phyloP scores from a whole-genome alignment of 2,113 vertebrate species.

The Pachyramphus minor region DNA sequence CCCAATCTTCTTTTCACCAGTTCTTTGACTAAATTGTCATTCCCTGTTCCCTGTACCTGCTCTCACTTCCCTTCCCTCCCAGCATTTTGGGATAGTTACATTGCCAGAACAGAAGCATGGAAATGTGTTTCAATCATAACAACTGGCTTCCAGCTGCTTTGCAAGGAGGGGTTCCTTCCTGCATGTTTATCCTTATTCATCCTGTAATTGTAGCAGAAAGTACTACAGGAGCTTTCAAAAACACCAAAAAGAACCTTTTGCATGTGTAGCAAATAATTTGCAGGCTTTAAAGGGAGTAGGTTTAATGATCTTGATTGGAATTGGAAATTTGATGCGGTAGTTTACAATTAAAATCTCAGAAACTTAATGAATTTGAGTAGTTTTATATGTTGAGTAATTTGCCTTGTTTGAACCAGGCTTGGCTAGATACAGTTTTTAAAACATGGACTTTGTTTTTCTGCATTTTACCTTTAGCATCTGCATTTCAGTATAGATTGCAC shows the following conservation, averaged over 20 bases:
- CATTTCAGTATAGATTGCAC: not conserved
- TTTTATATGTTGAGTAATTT: not conserved
- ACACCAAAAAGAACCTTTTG: not conserved
- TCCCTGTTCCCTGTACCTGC: not conserved
- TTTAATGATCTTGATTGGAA: not conserved
- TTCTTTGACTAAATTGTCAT: not conserved
- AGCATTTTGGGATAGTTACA: not conserved
- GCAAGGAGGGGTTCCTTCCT: conserved; percentile 12
- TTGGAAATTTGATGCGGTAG: not conserved
- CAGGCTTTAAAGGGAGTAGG: not conserved
- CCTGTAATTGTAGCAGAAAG: conserved; percentile 12
- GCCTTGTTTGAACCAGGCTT: not conserved
- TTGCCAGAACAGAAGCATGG: not conserved
- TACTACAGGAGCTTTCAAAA: not conserved
- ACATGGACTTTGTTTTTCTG: not conserved
- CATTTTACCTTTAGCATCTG: not conserved
- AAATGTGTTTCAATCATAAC: conserved; percentile 7
- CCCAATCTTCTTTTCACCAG: not conserved
- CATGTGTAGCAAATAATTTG: not conserved
- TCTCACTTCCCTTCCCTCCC: not conserved
- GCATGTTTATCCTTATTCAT: conserved; percentile 20
- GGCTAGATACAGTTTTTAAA: not conserved
- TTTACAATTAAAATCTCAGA: not conserved
- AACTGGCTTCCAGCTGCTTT: conserved; percentile 46
- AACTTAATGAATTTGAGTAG: not conserved